A percentile compares a stretch with the other conserved stretches of the same genome.
Conservation (phyloP, 2,797 vertebrate genomes). For the Hyperoplus immaculatus region DNA sequence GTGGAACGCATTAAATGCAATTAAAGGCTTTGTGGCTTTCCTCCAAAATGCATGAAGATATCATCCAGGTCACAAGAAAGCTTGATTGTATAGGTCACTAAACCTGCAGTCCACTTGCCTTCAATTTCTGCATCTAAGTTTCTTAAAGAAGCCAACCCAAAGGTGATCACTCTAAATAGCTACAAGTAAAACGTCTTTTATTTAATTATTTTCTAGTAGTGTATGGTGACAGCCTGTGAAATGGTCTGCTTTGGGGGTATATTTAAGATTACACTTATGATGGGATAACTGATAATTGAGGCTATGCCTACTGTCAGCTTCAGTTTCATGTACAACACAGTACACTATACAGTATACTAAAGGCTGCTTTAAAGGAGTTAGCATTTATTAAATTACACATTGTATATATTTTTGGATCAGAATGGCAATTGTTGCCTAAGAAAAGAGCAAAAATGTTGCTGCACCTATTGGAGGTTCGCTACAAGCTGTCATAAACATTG, state of each 20-base stretch:
- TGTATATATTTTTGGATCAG: neutral
- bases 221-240: conserved; percentile 7
- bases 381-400: neutral
- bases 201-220: neutral
- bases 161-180: conserved; percentile 19
- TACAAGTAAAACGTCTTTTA: too few relatives aligned
- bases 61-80: conserved; percentile 23
- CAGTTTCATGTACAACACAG: conserved; percentile 9
- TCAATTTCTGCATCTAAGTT: conserved; percentile 19
- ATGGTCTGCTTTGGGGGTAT: conserved; percentile 50
- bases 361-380: conserved; percentile 1
- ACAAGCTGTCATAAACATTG: conserved; percentile 3
- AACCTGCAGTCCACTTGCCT: conserved; percentile 8
- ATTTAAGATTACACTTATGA: conserved; percentile 41
- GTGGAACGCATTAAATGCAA: neutral
- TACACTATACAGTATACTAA: neutral
- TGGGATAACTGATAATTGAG: conserved; percentile 31
- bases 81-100: neutral
- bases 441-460: neutral
- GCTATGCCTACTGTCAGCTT: conserved; percentile 4
- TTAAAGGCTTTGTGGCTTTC: conserved; percentile 3
- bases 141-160: conserved; percentile 37
- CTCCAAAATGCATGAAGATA: neutral
- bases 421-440: neutral
- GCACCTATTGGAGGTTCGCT: neutral